Evolutionary conservation across 2,113 vertebrate genomes (phyloP), one percentile per base, ranked within the genome.

Genomic region (Marcusenius ussheri): DNA sequence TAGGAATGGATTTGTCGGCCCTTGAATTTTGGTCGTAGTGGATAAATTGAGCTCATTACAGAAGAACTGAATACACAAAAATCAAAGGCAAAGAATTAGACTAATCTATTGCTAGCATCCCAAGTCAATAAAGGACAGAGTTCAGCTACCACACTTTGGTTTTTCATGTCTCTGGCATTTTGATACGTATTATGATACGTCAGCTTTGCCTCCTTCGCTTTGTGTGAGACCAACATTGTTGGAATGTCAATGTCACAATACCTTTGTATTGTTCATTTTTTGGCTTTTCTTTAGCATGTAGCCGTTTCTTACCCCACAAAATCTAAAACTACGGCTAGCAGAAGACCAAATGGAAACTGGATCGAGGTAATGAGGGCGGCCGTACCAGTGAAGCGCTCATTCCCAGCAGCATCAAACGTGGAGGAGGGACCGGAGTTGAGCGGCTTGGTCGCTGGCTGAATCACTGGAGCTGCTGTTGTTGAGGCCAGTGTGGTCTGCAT

Each of bases 331-430:
- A 77, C 13, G 13, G 35, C 31, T 77, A 47, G 24, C 39, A 84
- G 19, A 84, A 84, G 83, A 87, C 50, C 31, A 31, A 87, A 56
- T 17, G 50, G 6, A 35, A 51, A 51, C 11, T 31, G 49, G 49
- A 35, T 47, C 2, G 13, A 87, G 47, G 50, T 21, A 7, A 53
- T 8, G 49, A 35, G 5, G 15, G 49, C 31, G 7, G 50, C 5
- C 3, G 1, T 96, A 99, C 98, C 98, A 94, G 96, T 97, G 94
- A 99, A 99, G 62, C 98, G 95, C 77, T 97, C 98, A 93, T 96
- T 98, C 91, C 98, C 98, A 86, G 96, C 94, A 50, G 96, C 94
- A 92, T 99, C 98, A 74, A 96, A 97, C 93, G 97, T 96, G 2
- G 97, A 96, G 66, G 95, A 91, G 5, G 98, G 97, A 21, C 95